Evolutionary conservation across 2,797 vertebrate genomes (phyloP), one percentile per base, ranked within the genome.

Genomic region (Lerista edwardsae): DNA sequence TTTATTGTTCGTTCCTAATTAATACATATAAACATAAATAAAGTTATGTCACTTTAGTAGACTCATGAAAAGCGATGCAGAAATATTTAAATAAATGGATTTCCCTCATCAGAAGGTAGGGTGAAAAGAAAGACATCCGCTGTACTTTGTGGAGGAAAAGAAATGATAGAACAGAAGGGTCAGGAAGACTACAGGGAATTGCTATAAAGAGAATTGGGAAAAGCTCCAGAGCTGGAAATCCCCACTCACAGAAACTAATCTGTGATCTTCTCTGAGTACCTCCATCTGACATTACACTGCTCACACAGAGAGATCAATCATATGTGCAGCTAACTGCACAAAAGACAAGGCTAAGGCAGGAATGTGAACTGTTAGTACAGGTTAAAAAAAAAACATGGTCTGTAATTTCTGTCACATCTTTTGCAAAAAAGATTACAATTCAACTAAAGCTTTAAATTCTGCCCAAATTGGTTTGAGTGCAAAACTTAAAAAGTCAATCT

Each of bases 161-260:
- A 34, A 77, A 59, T 31, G 15, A 55, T 55, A 55, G 51, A 2
- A 55, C 51, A 55, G 51, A 57, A 72, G 87, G 71, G 71, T 87
- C 79, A 64, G 25, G 31, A 91, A 83, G 74, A 86, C 81, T 59
- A 87, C 2, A 85, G 84, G 87, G n/a, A 82, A 86, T 65, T 84
- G 71, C 15, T 69, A 87, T 89, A 55, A 85, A 88, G 68, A 39
- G 1, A 64, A 27, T 29, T 64, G 11, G 25, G 51, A 55, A 55
- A 64, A 11, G 62, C 19, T 31, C 27, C 11, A 6, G 11, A 67
- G 31, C n/a, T 21, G 21, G 41, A 79, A 79, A 79, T 6, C 14
- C 29, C 39, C 31, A 8, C 29, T 65, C 61, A 79, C 17, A 65
- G 61, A 75, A 59, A 44, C 17, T 64, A 61, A 44, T 65, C 5